Evolutionary conservation across 2,797 vertebrate genomes (phyloP).

Genomic region (Parauchenoglanis ngamensis): DNA sequence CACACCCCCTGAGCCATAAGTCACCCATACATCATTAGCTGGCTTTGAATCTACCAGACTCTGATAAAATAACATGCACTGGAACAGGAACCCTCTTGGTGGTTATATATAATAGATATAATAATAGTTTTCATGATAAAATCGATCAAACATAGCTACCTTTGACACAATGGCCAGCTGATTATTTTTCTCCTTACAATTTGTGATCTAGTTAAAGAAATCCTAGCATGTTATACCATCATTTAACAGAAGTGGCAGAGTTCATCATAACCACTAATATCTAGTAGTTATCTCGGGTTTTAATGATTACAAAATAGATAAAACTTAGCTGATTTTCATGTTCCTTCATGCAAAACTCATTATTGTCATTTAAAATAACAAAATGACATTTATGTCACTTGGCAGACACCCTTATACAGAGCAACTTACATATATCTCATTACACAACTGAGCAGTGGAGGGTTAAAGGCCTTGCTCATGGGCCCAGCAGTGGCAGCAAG

Average conservation of each 20-base stretch:
- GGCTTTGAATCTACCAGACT: too few relatives aligned
- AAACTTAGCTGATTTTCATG: not conserved
- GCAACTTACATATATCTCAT: too few relatives aligned
- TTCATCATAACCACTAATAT: not conserved
- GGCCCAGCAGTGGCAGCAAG: too few relatives aligned
- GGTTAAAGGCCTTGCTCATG: too few relatives aligned
- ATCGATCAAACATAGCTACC: not conserved
- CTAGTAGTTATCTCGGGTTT: not conserved
- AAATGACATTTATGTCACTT: too few relatives aligned
- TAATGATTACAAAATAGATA: not conserved
- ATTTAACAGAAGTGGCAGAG: constrained; percentile 5
- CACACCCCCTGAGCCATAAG: too few relatives aligned
- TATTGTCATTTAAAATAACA: too few relatives aligned
- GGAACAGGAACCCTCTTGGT: too few relatives aligned
- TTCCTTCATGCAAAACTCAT: not conserved
- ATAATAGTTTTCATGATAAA: not conserved
- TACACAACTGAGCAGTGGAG: too few relatives aligned
- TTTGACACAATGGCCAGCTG: not conserved
- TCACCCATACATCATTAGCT: too few relatives aligned
- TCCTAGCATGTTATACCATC: not conserved
- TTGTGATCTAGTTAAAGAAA: not conserved
- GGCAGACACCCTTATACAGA: too few relatives aligned
- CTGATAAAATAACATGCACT: too few relatives aligned
- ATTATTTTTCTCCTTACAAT: not conserved
- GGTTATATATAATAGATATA: not conserved